These are phyloP conservation scores for Chymomyza costata DNA, from an alignment of 1,140 invertebrate species.

Conservation along the genomic window DNA sequence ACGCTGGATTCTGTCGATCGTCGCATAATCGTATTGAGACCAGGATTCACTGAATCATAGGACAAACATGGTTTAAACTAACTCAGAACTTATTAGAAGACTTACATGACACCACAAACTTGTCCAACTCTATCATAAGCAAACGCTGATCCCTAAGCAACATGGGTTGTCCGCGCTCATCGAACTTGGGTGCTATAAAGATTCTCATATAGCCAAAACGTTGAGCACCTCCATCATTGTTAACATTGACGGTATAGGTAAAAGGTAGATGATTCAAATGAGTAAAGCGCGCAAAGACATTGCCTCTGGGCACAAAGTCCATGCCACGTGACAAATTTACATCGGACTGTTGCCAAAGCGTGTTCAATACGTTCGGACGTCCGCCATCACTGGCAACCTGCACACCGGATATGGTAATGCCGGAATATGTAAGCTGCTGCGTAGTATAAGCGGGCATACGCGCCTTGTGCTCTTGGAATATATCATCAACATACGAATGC, in stretches of 20 bases:
- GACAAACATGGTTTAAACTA: neutral
- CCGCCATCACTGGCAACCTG: conserved; percentile 75
- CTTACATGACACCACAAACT: conserved; percentile 77
- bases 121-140: conserved; percentile 85
- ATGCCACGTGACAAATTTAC: conserved; percentile 84
- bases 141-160: conserved; percentile 79
- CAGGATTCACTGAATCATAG: conserved; percentile 76
- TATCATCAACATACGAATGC: conserved; percentile 85
- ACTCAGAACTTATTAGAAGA: neutral
- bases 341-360: conserved; percentile 84
- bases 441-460: conserved; percentile 79
- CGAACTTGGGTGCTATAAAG: conserved; percentile 82
- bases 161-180: conserved; percentile 80
- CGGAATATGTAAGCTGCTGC: conserved; percentile 78
- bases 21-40: conserved; percentile 79
- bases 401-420: conserved; percentile 77
- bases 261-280: conserved; percentile 85
- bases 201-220: conserved; percentile 82
- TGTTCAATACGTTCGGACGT: conserved; percentile 77
- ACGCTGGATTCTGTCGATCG: conserved; percentile 80
- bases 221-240: conserved; percentile 77
- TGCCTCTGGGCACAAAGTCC: conserved; percentile 83
- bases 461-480: conserved; percentile 85
- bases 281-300: conserved; percentile 81
- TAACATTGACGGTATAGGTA: conserved; percentile 79